Evolutionary conservation across 2,797 vertebrate genomes (phyloP).

Genomic region (Discoglossus pictus): DNA sequence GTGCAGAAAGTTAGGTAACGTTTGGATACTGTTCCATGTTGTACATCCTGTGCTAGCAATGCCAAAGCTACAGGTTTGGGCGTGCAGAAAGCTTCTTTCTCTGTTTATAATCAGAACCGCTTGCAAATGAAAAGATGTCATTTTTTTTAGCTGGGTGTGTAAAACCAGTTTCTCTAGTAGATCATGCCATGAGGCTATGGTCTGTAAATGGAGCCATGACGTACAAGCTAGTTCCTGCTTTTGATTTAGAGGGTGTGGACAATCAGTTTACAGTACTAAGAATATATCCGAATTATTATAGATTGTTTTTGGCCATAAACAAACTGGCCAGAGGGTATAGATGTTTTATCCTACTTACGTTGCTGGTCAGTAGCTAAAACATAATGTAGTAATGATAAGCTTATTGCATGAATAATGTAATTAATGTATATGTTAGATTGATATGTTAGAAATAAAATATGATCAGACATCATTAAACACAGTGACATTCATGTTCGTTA

Average conservation of each 20-base stretch:
- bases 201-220: slow-evolving; percentile 45
- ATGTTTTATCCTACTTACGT: no score
- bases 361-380: no score
- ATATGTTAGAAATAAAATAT: no score
- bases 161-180: slow-evolving; percentile 72
- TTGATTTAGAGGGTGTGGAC: slow-evolving; percentile 44
- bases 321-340: no score
- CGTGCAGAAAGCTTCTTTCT: slow-evolving; percentile 58
- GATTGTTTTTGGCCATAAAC: no score
- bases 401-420: no score
- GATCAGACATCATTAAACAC: no score
- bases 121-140: slow-evolving; percentile 64
- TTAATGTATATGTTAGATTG: no score
- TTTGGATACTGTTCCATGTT: slow-evolving; percentile 35
- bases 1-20: slow-evolving; percentile 29
- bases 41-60: slow-evolving; percentile 45
- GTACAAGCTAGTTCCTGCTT: slow-evolving; percentile 33
- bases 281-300: background rate
- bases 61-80: slow-evolving; percentile 61
- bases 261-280: slow-evolving; percentile 11
- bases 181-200: slow-evolving; percentile 46
- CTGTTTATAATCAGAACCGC: slow-evolving; percentile 56
- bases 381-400: no score
- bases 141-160: slow-evolving; percentile 67
- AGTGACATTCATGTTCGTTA: background rate